Evolutionary conservation across 2,888 invertebrate species (phyloP).

Genomic region (Sisyra terminalis): DNA sequence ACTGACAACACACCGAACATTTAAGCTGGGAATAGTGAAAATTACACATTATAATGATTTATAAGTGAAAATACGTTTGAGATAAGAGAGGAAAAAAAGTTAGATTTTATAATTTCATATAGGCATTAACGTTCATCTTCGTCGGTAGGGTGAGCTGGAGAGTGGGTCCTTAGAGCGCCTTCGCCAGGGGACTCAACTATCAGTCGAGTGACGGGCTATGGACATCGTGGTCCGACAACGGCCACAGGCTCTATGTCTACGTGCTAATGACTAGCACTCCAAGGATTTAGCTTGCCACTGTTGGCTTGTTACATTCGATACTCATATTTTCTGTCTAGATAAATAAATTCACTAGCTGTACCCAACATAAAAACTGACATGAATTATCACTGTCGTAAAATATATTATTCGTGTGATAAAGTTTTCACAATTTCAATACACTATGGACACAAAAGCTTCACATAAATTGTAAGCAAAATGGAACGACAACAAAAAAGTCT

Average conservation of each 20-base stretch:
- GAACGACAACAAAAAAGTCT: background rate
- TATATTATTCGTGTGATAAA: slow-evolving; percentile 10
- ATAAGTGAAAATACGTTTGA: too few relatives aligned
- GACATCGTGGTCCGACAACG: background rate
- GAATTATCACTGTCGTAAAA: slow-evolving; percentile 10
- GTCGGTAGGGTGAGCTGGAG: too few relatives aligned
- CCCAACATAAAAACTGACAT: slow-evolving; percentile 8
- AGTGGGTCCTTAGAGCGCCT: background rate
- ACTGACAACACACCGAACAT: too few relatives aligned
- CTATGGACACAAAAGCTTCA: slow-evolving; percentile 10
- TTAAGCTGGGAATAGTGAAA: too few relatives aligned
- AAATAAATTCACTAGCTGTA: slow-evolving; percentile 3
- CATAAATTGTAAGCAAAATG: slow-evolving; percentile 9
- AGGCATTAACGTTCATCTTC: too few relatives aligned
- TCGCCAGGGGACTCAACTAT: slow-evolving; percentile 4
- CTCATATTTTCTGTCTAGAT: slow-evolving; percentile 7
- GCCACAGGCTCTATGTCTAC: slow-evolving; percentile 1
- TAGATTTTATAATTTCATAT: too few relatives aligned
- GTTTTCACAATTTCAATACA: slow-evolving; percentile 10
- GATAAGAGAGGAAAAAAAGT: too few relatives aligned
- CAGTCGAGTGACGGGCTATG: slow-evolving; percentile 5
- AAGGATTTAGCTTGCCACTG: slow-evolving; percentile 4
- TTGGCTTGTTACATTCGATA: slow-evolving; percentile 3
- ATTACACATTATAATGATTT: too few relatives aligned
- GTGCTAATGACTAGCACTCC: slow-evolving; percentile 9